These are phyloP conservation scores for Leptoclinus maculatus DNA, from an alignment of 2,797 vertebrate species.

Conservation along the genomic window DNA sequence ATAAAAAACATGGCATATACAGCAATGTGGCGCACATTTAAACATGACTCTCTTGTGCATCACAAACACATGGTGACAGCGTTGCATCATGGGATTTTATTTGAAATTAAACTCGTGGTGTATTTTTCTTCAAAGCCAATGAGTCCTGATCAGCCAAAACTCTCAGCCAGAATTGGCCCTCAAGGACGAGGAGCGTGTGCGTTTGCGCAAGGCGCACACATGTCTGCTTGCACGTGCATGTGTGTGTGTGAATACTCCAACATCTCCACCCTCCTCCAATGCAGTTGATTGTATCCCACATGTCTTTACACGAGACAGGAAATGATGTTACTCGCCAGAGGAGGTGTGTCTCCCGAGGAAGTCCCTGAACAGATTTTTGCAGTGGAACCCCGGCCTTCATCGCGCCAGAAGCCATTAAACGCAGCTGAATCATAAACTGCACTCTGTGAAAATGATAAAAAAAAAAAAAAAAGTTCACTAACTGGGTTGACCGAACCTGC, in stretches of 20 bases:
- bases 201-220: slow-evolving; percentile 52
- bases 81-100: slow-evolving; percentile 32
- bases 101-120: slow-evolving; percentile 43
- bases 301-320: slow-evolving; percentile 79
- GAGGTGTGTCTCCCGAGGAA: slow-evolving; percentile 68
- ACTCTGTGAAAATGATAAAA: slow-evolving; percentile 19
- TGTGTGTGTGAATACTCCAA: slow-evolving; percentile 32
- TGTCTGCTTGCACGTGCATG: slow-evolving; percentile 51
- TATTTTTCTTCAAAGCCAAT: slow-evolving; percentile 48
- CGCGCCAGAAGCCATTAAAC: slow-evolving; percentile 53
- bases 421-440: slow-evolving; percentile 49
- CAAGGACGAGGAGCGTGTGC: slow-evolving; percentile 45
- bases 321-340: slow-evolving; percentile 57
- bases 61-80: slow-evolving; percentile 42
- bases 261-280: slow-evolving; percentile 56
- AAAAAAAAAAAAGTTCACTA: slow-evolving; percentile 2
- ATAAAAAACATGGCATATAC: slow-evolving; percentile 24
- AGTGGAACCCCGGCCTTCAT: slow-evolving; percentile 54
- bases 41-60: slow-evolving; percentile 18
- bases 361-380: slow-evolving; percentile 58
- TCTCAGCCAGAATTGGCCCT: slow-evolving; percentile 49
- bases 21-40: slow-evolving; percentile 37
- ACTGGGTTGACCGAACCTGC: slow-evolving; percentile 4
- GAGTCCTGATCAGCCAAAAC: slow-evolving; percentile 46
- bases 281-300: slow-evolving; percentile 66